phyloP scores from a whole-genome alignment of 1,140 invertebrate species.

The Papilio glaucus region DNA sequence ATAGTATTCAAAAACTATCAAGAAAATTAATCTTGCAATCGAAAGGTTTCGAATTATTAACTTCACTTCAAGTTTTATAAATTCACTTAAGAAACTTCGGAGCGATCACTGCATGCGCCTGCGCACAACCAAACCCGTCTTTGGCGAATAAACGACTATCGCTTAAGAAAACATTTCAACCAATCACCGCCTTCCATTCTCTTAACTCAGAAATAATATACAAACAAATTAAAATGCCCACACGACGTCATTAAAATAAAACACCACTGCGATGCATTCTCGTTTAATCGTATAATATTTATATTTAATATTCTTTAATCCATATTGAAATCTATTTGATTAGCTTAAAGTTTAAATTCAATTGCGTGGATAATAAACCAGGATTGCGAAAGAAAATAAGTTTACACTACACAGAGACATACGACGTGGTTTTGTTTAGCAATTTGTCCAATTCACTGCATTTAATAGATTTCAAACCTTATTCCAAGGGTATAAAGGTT shows the following conservation, averaged over 20 bases:
- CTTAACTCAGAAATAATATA: conserved; percentile 61
- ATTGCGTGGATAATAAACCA: conserved; percentile 26
- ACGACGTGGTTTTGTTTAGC: conserved; percentile 56
- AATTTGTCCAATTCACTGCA: conserved; percentile 44
- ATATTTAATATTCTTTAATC: conserved; percentile 40
- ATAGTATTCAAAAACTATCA: background rate
- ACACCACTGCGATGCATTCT: conserved; percentile 44
- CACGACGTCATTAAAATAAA: conserved; percentile 46
- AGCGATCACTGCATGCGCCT: conserved; percentile 45
- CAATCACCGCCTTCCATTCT: conserved; percentile 65
- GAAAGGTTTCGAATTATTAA: background rate
- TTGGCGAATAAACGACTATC: conserved; percentile 59
- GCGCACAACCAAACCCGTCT: conserved; percentile 49
- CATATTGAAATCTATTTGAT: conserved; percentile 44
- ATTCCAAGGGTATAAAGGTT: conserved; percentile 27
- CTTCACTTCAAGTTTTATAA: conserved; percentile 45
- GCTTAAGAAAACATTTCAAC: conserved; percentile 40
- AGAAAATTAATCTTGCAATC: background rate
- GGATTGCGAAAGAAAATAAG: conserved; percentile 48
- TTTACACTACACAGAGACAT: conserved; percentile 41
- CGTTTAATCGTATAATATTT: conserved; percentile 52
- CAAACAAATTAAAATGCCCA: conserved; percentile 58
- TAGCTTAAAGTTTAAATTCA: conserved; percentile 41
- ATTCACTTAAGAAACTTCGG: conserved; percentile 48
- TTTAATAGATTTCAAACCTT: conserved; percentile 39